phyloP scores from a whole-genome alignment of 2,888 invertebrate species.

The Venustoraphidia nigricollis region DNA sequence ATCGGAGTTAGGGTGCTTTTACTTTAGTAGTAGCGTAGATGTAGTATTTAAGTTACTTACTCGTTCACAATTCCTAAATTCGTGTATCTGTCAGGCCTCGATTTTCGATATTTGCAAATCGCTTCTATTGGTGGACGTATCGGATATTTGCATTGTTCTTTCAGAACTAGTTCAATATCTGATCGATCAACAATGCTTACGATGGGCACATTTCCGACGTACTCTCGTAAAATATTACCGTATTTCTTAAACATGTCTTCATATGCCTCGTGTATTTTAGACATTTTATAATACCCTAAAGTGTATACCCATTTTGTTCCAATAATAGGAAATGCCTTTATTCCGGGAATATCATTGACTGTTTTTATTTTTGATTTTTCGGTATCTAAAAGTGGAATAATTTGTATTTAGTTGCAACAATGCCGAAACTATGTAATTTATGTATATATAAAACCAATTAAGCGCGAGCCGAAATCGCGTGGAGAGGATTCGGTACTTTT shows the following conservation, averaged over 20 bases:
- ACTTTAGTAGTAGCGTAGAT: background rate
- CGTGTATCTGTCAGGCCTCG: slow-evolving; percentile 63
- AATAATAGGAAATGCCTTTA: slow-evolving; percentile 50
- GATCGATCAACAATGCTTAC: slow-evolving; percentile 53
- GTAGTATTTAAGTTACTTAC: slow-evolving; percentile 35
- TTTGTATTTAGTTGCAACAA: too few relatives aligned
- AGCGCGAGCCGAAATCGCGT: too few relatives aligned
- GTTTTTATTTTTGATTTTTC: slow-evolving; percentile 6
- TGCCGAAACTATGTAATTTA: too few relatives aligned
- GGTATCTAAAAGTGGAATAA: background rate
- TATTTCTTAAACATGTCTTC: slow-evolving; percentile 56
- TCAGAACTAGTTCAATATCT: slow-evolving; percentile 64
- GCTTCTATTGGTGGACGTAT: slow-evolving; percentile 72
- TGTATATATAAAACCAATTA: too few relatives aligned
- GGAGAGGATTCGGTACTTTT: too few relatives aligned
- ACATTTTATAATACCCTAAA: slow-evolving; percentile 48
- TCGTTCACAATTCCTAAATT: slow-evolving; percentile 72
- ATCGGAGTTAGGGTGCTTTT: slow-evolving; percentile 1
- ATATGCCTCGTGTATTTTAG: slow-evolving; percentile 65
- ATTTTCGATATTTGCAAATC: slow-evolving; percentile 55
- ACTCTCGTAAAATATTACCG: slow-evolving; percentile 66
- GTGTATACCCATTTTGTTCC: slow-evolving; percentile 73
- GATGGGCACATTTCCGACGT: slow-evolving; percentile 53
- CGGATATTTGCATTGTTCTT: slow-evolving; percentile 55
- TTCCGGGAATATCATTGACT: slow-evolving; percentile 51